Evolutionary conservation across 2,888 invertebrate genomes (phyloP).

Genomic region (Margaritifera margaritifera): DNA sequence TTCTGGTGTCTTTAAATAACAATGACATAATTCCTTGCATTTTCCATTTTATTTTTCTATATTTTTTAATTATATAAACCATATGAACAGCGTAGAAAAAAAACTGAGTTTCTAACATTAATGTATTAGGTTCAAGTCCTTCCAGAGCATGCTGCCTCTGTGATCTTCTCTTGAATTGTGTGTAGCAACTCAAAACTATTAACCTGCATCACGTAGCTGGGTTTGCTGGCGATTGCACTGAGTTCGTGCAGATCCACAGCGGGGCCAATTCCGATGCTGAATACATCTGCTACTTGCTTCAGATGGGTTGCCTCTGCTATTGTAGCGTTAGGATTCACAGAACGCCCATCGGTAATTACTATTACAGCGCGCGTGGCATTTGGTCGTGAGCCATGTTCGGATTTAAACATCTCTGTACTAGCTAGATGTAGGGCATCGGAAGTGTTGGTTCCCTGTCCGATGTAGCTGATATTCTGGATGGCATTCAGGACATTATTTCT

Average conservation of each 20-base stretch:
- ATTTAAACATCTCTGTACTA: constrained; percentile 24
- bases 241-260: constrained; percentile 33
- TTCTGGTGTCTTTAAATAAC: too few species aligned
- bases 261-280: constrained; percentile 41
- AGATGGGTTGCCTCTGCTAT: constrained; percentile 27
- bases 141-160: constrained; percentile 30
- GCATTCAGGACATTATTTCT: constrained; percentile 32
- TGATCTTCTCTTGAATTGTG: constrained; percentile 31
- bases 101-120: too few species aligned
- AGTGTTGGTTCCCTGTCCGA: constrained; percentile 47
- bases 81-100: too few species aligned
- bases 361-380: constrained; percentile 46
- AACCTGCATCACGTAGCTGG: constrained; percentile 24
- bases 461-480: constrained; percentile 37
- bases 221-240: constrained; percentile 29
- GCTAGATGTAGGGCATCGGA: constrained; percentile 37
- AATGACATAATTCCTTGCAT: too few species aligned
- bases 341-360: constrained; percentile 51
- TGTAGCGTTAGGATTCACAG: constrained; percentile 32
- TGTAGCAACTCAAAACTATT: constrained; percentile 35
- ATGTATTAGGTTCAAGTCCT: too few species aligned
- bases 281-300: constrained; percentile 27
- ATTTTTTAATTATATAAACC: too few species aligned
- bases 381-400: constrained; percentile 27
- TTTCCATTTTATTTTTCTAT: too few species aligned